Conservation (phyloP, 1,140 invertebrate genomes). For the Cotesia glomerata region DNA sequence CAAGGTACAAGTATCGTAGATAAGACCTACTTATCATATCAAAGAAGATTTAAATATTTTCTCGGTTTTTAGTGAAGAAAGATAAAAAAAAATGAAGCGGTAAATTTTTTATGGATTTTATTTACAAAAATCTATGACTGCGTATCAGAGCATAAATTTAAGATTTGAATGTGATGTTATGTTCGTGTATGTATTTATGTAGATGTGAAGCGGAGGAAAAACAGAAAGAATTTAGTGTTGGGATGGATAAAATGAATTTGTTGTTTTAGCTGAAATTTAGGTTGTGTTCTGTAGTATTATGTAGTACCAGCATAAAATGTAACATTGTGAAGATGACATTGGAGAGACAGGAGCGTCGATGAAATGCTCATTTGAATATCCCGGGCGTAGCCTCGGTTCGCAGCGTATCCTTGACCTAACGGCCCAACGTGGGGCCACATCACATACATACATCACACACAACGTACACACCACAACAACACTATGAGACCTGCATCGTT, state of each 20-base stretch:
- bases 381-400: constrained; percentile 16
- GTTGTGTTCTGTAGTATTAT: no score
- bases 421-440: background rate
- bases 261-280: no score
- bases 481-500: constrained; percentile 15
- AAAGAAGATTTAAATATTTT: constrained; percentile 11
- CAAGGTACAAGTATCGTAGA: background rate
- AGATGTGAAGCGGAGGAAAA: no score
- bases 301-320: background rate
- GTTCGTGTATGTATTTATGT: no score
- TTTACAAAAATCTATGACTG: background rate
- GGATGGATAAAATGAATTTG: no score
- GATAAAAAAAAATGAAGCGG: background rate
- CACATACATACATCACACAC: no score
- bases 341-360: background rate
- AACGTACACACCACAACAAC: background rate
- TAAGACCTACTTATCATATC: constrained; percentile 9
- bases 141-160: no score
- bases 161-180: no score
- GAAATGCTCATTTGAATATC: constrained; percentile 28
- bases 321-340: constrained; percentile 3
- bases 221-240: no score
- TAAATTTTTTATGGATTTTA: background rate
- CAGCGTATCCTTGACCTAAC: constrained; percentile 27
- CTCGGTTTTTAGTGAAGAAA: background rate